Conservation (phyloP, 92 coral and sea anemone genomes). For the Nematostella vectensis region DNA sequence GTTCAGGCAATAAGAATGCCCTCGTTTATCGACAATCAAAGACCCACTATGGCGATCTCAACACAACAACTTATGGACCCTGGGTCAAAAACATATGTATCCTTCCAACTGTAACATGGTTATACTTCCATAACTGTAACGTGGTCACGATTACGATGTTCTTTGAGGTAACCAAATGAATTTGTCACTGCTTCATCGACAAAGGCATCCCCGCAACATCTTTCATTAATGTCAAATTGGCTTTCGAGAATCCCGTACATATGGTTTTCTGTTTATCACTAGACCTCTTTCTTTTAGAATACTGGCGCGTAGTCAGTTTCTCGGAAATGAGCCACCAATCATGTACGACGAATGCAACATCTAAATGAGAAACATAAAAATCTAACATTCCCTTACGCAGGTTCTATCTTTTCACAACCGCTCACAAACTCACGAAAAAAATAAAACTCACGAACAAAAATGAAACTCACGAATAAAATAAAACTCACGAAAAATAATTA, state of each 20-base stretch:
- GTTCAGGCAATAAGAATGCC: not conserved
- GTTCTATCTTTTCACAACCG: too few relatives aligned
- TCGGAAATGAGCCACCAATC: not conserved
- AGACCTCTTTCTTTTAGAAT: not conserved
- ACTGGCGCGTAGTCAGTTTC: not conserved
- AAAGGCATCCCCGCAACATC: not conserved
- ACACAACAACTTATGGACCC: not conserved
- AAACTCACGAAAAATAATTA: too few relatives aligned
- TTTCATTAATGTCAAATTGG: not conserved
- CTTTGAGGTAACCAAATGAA: not conserved
- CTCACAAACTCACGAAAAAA: too few relatives aligned
- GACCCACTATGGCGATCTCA: not conserved
- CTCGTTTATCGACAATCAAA: not conserved
- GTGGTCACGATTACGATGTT: not conserved
- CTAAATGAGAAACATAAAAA: not conserved
- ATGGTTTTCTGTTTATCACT: not conserved
- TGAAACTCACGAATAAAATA: too few relatives aligned
- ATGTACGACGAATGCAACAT: not conserved
- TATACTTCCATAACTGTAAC: not conserved
- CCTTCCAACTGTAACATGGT: not conserved
- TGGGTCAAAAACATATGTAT: not conserved
- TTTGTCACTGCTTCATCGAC: slow-evolving; percentile 1
- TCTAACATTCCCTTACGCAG: not conserved
- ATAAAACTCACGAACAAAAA: too few relatives aligned
- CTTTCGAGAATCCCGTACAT: not conserved